Evolutionary conservation across 2,113 vertebrate genomes (phyloP).

Genomic region (Nestor notabilis): DNA sequence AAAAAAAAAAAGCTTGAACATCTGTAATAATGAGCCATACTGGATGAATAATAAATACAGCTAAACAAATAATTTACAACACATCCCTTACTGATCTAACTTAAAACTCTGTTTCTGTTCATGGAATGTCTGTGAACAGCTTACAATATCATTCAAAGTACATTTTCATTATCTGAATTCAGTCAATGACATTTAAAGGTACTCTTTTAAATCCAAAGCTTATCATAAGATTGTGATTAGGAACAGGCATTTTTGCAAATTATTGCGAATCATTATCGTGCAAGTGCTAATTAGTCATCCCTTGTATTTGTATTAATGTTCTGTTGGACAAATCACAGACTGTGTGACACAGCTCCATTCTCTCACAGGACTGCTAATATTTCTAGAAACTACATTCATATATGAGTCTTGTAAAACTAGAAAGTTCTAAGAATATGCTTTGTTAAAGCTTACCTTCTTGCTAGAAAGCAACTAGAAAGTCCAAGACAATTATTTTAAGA

Average conservation of each 20-base stretch:
- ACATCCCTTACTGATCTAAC: neutral
- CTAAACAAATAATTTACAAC: neutral
- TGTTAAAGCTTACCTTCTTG: neutral
- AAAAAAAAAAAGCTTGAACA: neutral
- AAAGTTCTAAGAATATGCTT: neutral
- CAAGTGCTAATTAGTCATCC: neutral
- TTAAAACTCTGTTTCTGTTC: neutral
- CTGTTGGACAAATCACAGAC: neutral
- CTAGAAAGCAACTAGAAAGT: neutral
- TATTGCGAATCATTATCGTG: neutral
- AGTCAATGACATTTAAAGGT: neutral
- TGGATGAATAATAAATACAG: neutral
- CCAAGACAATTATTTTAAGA: neutral
- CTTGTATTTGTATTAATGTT: neutral
- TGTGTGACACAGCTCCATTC: neutral
- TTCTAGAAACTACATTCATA: neutral
- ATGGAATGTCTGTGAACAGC: neutral
- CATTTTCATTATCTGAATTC: neutral
- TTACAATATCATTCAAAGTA: neutral
- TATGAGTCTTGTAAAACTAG: neutral
- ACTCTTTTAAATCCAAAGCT: neutral
- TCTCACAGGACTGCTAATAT: neutral
- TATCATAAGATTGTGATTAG: constrained; percentile 6
- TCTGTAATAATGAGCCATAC: neutral
- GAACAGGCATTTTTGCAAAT: constrained; percentile 7